Evolutionary conservation across 2,113 vertebrate genomes (phyloP), one percentile per base, ranked within the genome.

Genomic region (Stomatorhinus ivindoensis): DNA sequence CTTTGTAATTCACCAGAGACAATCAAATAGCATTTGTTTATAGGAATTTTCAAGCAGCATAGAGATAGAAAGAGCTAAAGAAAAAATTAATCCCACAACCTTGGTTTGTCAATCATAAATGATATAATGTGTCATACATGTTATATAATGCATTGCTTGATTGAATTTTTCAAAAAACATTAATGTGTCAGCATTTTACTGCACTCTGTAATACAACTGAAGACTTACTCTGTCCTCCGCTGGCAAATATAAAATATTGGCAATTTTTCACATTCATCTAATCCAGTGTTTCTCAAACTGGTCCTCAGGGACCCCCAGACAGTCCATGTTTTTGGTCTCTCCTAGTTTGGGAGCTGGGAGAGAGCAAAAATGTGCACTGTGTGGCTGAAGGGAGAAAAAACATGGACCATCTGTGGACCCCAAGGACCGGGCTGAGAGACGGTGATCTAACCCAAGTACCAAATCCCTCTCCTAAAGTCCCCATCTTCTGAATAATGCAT

Each of bases 381-480:
- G 10, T 69, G 10, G 61, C 61, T 27, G n/a, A 27, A 31, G n/a
- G 61, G 61, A 69, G 61, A n/a, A 31, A 69, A 65, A 69, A 13
- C 61, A 69, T 31, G 61, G 61, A 69, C 27, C 27, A 10, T 31
- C 10, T 69, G 61, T 69, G 61, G 61, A 10, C 61, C 10, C 27
- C 27, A 69, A 65, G 61, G n/a, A 31, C 61, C 1, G 61, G 61
- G 61, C 1, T 69, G 61, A 69, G 61, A 69, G n/a, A 69, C 27
- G 13, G 61, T 69, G 61, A 69, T 69, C 61, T 69, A 69, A 80
- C 73, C 15, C 73, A 80, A 39, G 73, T 80, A 80, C 73, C 42
- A 42, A 80, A 80, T 80, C 73, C 73, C 73, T 80, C 73, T 80
- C 73, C 73, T 80, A 80, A 80, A 80, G 73, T 42, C 73, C 73